Evolutionary conservation across 2,113 vertebrate species (phyloP).

Genomic region (Tragelaphus buxtoni): DNA sequence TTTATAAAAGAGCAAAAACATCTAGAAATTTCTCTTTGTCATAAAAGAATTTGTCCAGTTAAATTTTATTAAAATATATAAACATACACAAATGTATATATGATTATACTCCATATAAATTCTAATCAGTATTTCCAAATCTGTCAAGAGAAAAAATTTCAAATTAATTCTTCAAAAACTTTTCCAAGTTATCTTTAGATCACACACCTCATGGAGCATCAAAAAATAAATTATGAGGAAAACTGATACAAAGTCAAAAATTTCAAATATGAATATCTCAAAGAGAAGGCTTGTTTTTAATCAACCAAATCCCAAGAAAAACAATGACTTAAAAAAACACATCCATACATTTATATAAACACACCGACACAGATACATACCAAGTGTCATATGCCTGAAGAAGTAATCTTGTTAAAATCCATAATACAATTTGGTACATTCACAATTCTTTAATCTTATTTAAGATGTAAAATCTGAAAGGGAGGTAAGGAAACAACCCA

Average conservation of each 20-base stretch:
- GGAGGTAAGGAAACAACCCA: neutral
- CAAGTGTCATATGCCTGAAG: neutral
- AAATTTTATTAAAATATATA: neutral
- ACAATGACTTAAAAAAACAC: neutral
- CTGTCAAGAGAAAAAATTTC: neutral
- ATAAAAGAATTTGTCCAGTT: neutral
- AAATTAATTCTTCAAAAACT: constrained; percentile 30
- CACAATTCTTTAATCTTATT: neutral
- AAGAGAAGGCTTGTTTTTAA: neutral
- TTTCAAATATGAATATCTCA: neutral
- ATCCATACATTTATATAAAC: neutral
- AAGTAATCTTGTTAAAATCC: constrained; percentile 19
- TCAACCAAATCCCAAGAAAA: neutral
- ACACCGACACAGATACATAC: neutral
- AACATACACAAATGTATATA: neutral
- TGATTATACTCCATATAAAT: neutral
- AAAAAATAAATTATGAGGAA: neutral
- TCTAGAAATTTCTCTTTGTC: neutral
- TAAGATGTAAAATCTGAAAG: constrained; percentile 11
- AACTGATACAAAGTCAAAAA: neutral
- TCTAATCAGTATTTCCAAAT: neutral
- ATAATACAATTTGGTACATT: neutral
- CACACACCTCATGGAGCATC: neutral
- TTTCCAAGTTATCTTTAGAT: neutral
- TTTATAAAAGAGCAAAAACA: neutral